Conservation (phyloP, 1,140 invertebrate genomes). For the Drosophila equinoxialis region DNA sequence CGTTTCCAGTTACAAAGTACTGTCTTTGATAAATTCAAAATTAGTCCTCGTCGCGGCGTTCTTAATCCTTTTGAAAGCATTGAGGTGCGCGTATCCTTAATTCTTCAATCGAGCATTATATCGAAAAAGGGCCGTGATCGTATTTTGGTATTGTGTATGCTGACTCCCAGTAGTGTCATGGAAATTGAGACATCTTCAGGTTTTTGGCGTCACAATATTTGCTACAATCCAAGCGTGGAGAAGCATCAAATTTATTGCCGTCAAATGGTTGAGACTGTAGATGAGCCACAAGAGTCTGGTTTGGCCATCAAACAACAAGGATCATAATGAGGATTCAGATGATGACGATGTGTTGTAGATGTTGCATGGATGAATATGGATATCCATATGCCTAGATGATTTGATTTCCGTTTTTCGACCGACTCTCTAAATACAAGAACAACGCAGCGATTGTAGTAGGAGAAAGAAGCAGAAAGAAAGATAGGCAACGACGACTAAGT, state of each 20-base stretch:
- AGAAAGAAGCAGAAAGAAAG: background rate
- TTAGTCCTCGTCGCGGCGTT: conserved; percentile 35
- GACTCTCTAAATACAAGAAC: conserved; percentile 5
- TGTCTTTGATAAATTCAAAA: conserved; percentile 26
- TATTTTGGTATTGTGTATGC: conserved; percentile 39
- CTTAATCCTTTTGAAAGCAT: conserved; percentile 12
- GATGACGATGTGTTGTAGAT: background rate
- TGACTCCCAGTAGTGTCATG: conserved; percentile 32
- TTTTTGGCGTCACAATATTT: conserved; percentile 49
- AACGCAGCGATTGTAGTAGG: background rate
- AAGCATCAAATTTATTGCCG: conserved; percentile 43
- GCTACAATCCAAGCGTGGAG: conserved; percentile 33
- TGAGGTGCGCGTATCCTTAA: conserved; percentile 17
- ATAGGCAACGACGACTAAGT: conserved; percentile 30
- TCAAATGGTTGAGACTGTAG: conserved; percentile 1
- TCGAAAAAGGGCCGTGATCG: conserved; percentile 43
- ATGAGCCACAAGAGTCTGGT: conserved; percentile 3
- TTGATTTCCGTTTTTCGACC: background rate
- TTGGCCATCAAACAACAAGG: conserved; percentile 11
- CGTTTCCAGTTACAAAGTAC: conserved; percentile 34
- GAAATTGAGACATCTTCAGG: conserved; percentile 24
- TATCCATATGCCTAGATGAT: conserved; percentile 17
- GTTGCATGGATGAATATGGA: conserved; percentile 5
- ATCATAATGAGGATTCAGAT: background rate
- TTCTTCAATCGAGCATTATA: conserved; percentile 19